Base-by-base conservation (phyloP, 2,797 vertebrate genomes). In the Ispidina picta region DNA sequence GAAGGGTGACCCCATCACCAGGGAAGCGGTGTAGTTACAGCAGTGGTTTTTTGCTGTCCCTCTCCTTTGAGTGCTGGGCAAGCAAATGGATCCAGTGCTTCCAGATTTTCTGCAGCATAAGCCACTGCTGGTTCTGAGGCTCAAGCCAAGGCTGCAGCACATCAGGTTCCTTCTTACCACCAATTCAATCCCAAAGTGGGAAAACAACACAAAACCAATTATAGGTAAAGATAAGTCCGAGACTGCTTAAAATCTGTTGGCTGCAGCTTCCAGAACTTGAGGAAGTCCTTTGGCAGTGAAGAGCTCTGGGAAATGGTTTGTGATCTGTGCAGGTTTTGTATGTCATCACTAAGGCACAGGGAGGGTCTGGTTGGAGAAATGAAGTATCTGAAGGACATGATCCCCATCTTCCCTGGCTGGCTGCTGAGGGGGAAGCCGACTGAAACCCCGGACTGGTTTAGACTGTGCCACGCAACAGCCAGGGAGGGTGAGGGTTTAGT, bases 401-500 rank as follows among this genome's bases (percentile, higher is more conserved):
- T 94, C 72, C 74, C 23, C 35, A 15, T 89, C 71, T 76, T 82
- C 43, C 20, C 25, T 78, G 64, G 17, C n/a, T 73, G 20, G 54
- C 14, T 31, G 26, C 54, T 71, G 49, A 60, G 41, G 74, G 77
- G 64, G 78, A 70, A 70, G 25, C 79, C 78, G 75, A 72, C 70
- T 14, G 13, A 31, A 87, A 92, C 92, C 83, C 1, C 41, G 84
- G 68, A 78, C 91, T 69, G 0, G 26, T 55, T 86, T 89, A 84
- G 41, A 72, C 17, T n/a, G 48, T 44, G 73, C 74, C 29, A 29
- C 10, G 17, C 63, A 88, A 28, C 76, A 81, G 55, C 78, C 80
- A 54, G 48, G 52, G 83, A 92, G 79, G 91, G n/a, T 23, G 25
- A 63, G 9, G 44, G 78, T 92, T 93, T 97, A 91, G 96, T 97